A percentile compares a stretch with the other conserved stretches of the same genome.
Evolutionary conservation across 2,113 vertebrate genomes (phyloP).

Genomic region (Ptilorrhoa leucosticta): DNA sequence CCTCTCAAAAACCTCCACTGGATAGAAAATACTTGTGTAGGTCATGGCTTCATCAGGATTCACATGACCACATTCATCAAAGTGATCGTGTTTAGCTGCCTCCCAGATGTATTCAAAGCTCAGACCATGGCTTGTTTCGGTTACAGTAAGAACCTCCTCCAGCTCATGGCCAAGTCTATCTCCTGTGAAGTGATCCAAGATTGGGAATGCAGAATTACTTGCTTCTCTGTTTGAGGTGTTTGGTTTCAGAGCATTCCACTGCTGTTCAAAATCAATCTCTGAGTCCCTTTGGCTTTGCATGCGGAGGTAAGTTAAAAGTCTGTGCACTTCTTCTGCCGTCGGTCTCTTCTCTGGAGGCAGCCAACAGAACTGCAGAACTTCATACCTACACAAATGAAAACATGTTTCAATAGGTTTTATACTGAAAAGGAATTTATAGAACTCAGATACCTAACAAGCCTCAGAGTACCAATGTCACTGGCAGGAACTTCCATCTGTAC

Average conservation of each 20-base stretch:
- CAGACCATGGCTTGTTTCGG: conserved; percentile 93
- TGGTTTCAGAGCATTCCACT: conserved; percentile 93
- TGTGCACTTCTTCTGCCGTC: conserved; percentile 91
- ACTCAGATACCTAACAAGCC: background rate
- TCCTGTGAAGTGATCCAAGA: conserved; percentile 88
- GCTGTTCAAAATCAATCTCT: conserved; percentile 90
- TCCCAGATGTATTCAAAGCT: conserved; percentile 98
- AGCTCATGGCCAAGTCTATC: conserved; percentile 87
- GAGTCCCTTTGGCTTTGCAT: conserved; percentile 94
- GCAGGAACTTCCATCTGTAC: background rate
- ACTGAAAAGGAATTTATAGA: background rate
- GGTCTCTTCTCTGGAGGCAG: conserved; percentile 87
- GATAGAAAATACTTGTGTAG: conserved; percentile 93
- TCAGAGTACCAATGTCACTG: background rate
- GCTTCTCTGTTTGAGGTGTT: conserved; percentile 78
- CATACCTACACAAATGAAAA: conserved; percentile 78
- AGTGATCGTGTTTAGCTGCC: conserved; percentile 91
- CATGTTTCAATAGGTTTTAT: background rate
- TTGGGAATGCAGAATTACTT: conserved; percentile 89
- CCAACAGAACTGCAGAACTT: conserved; percentile 96
- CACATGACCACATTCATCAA: conserved; percentile 75
- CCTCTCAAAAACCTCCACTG: conserved; percentile 83
- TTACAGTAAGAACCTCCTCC: conserved; percentile 94
- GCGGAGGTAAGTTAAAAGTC: conserved; percentile 89
- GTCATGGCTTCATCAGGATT: conserved; percentile 81